phyloP scores from a whole-genome alignment of 2,888 invertebrate genomes.

The Sceliomorpha sp. region DNA sequence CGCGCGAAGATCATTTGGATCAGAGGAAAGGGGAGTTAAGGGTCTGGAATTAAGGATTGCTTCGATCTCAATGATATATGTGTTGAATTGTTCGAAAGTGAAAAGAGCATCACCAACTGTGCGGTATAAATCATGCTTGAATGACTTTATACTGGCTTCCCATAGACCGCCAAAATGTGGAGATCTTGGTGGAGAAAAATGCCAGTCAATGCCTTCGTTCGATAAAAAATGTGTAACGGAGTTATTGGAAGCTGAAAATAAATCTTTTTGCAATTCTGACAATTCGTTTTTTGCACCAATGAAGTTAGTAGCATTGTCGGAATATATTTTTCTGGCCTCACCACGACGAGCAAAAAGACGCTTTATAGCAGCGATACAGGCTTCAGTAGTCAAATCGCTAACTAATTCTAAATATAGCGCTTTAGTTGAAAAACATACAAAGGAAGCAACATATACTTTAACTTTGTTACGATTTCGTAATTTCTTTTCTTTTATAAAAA shows the following conservation, averaged over 20 bases:
- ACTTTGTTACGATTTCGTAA: conserved; percentile 39
- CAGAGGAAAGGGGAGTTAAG: conserved; percentile 42
- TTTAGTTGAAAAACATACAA: conserved; percentile 66
- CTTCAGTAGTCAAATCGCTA: conserved; percentile 62
- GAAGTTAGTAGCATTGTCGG: conserved; percentile 70
- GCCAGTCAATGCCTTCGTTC: conserved; percentile 26
- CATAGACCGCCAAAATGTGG: conserved; percentile 46
- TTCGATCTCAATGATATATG: conserved; percentile 36
- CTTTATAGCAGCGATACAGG: conserved; percentile 65
- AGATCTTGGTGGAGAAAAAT: conserved; percentile 33
- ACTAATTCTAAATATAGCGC: conserved; percentile 70
- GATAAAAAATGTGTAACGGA: conserved; percentile 26
- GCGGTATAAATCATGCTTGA: conserved; percentile 60
- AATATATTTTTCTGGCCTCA: conserved; percentile 57
- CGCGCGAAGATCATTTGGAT: conserved; percentile 48
- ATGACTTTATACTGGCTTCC: conserved; percentile 39
- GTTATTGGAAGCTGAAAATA: conserved; percentile 14
- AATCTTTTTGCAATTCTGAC: conserved; percentile 33
- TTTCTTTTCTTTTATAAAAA: conserved; percentile 56
- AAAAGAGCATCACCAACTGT: conserved; percentile 42
- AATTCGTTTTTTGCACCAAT: conserved; percentile 64
- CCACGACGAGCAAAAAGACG: conserved; percentile 69
- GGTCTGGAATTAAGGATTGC: conserved; percentile 51
- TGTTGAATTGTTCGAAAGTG: conserved; percentile 59
- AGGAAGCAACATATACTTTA: conserved; percentile 54